Base-by-base conservation (phyloP, 1,140 invertebrate species). In the Zaprionus camerounensis region DNA sequence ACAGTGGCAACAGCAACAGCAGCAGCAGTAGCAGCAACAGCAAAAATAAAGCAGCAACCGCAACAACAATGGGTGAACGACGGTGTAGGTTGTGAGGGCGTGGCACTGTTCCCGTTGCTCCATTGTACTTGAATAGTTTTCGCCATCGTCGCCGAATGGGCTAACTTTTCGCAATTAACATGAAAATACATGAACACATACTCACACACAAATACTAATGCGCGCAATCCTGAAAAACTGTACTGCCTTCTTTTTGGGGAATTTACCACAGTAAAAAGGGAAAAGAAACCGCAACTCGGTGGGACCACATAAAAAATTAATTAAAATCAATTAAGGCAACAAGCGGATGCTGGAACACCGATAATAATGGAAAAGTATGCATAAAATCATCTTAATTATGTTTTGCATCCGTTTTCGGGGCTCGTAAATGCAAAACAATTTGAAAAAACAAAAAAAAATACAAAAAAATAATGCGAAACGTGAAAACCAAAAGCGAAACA, bases 321-420 rank as follows among this genome's bases (percentile, higher is more conserved):
- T 88, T 87, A 88, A 87, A 87, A 87, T 90, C 84, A 87, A 87
- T 88, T 87, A 88, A 88, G 77, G 71, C 78, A 71, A 72, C 66
- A 68, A 76, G 57, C 62, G 76, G 75, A 78, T 69, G 72, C 66
- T 62, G 57, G 62, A 62, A 68, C 68, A 84, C 69, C 76, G 71
- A 87, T 71, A 74, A 81, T 65, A 90, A 82, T 76, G 72, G 71
- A 77, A 78, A 78, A 76, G 64, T 85, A 55, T 76, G 85, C 85
- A 90, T 91, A 90, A 90, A 85, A 90, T 85, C 79, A 90, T 76
- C 85, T 84, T 90, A 90, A 90, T 90, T 90, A 90, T 84, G 85
- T 58, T 82, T 76, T 67, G 70, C 84, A 87, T 83, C 78, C 80
- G 65, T 61, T 64, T 51, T 36, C 26, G 38, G 44, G 24, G n/a